These are phyloP conservation scores for Pherbina coryleti DNA, from an alignment of 2,888 invertebrate species.

Conservation along the genomic window DNA sequence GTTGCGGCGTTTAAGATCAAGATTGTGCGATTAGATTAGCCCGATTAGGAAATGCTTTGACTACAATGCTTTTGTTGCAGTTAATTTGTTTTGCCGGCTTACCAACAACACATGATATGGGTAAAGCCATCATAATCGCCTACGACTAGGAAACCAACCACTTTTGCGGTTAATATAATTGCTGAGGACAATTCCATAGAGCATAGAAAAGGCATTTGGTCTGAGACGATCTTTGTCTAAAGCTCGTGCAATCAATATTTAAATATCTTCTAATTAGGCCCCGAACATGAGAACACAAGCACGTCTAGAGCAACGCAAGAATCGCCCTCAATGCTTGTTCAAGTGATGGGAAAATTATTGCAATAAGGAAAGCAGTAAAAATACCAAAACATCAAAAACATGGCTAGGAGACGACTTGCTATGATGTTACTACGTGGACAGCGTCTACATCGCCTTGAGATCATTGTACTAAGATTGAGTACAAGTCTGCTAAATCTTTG, in stretches of 20 bases:
- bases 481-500: background rate
- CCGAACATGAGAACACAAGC: background rate
- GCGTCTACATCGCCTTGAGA: background rate
- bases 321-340: background rate
- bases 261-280: background rate
- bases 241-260: constrained; percentile 9
- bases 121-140: background rate
- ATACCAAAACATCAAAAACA: background rate
- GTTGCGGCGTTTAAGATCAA: constrained; percentile 7
- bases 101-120: background rate
- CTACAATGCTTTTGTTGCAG: constrained; percentile 13
- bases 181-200: no score
- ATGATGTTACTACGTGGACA: background rate
- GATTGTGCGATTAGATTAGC: constrained; percentile 25
- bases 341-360: constrained; percentile 10
- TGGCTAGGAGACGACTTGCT: background rate
- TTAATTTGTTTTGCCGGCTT: constrained; percentile 17
- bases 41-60: background rate
- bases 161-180: no score
- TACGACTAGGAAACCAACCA: no score
- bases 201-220: no score
- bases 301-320: background rate
- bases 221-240: no score
- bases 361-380: background rate
- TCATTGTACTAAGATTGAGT: background rate